These are phyloP conservation scores for Nemotelus nigrinus DNA, from an alignment of 2,888 invertebrate genomes.

Conservation along the genomic window DNA sequence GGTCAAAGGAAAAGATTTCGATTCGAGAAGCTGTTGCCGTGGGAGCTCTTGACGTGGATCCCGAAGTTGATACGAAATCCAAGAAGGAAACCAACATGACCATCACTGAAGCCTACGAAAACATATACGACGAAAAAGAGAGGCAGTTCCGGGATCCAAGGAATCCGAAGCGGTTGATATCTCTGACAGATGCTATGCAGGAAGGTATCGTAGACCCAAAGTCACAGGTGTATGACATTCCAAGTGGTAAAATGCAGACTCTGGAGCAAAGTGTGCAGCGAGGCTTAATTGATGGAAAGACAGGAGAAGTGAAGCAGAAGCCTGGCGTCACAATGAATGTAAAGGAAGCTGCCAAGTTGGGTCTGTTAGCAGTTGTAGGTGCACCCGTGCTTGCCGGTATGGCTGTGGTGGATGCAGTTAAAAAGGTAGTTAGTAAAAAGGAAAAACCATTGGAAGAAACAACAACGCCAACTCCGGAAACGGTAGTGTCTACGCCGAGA, in stretches of 20 bases:
- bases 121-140: constrained; percentile 73
- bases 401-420: constrained; percentile 84
- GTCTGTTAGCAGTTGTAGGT: constrained; percentile 85
- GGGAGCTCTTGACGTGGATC: constrained; percentile 73
- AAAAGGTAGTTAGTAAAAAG: constrained; percentile 63
- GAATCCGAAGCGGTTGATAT: constrained; percentile 72
- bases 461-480: too few species aligned
- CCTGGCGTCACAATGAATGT: constrained; percentile 71
- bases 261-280: constrained; percentile 77
- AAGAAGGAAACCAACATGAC: constrained; percentile 67
- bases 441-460: constrained; percentile 45
- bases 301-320: constrained; percentile 74
- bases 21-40: constrained; percentile 77
- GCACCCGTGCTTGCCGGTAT: constrained; percentile 90
- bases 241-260: constrained; percentile 75
- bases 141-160: constrained; percentile 76
- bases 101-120: constrained; percentile 73
- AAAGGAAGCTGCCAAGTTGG: constrained; percentile 83
- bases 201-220: constrained; percentile 77
- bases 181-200: constrained; percentile 78
- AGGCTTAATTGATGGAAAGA: constrained; percentile 78
- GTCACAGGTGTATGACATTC: constrained; percentile 78
- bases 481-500: too few species aligned
- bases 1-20: constrained; percentile 73
- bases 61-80: constrained; percentile 4